phyloP scores from a whole-genome alignment of 2,888 invertebrate species.

The Cataglyphis rosenhaueri region DNA sequence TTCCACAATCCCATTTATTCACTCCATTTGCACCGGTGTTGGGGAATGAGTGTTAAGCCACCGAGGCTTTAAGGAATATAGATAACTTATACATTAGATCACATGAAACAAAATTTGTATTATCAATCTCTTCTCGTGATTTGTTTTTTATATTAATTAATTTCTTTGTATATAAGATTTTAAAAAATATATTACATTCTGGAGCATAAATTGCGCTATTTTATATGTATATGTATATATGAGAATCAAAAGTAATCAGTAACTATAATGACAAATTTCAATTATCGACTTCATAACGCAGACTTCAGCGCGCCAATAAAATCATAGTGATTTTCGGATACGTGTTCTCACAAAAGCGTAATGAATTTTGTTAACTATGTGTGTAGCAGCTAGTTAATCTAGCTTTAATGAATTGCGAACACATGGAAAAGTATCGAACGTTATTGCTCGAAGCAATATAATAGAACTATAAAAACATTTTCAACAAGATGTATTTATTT shows the following conservation, averaged over 20 bases:
- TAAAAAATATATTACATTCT: background rate
- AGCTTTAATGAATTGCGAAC: slow-evolving; percentile 39
- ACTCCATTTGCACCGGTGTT: slow-evolving; percentile 56
- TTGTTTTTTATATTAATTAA: slow-evolving; percentile 3
- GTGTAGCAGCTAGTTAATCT: slow-evolving; percentile 22
- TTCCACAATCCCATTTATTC: slow-evolving; percentile 69
- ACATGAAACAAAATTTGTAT: background rate
- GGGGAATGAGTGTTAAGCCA: slow-evolving; percentile 14
- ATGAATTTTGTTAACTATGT: slow-evolving; percentile 51
- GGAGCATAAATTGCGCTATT: slow-evolving; percentile 22
- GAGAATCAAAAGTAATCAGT: slow-evolving; percentile 22
- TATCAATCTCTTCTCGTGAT: background rate
- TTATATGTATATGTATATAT: background rate
- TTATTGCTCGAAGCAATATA: slow-evolving; percentile 28
- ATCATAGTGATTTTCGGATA: slow-evolving; percentile 35
- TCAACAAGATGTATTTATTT: background rate
- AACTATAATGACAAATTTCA: slow-evolving; percentile 25
- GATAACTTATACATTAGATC: slow-evolving; percentile 5
- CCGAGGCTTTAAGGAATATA: slow-evolving; percentile 33
- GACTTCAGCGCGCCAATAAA: slow-evolving; percentile 34
- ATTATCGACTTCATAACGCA: slow-evolving; percentile 36
- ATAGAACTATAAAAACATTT: slow-evolving; percentile 1
- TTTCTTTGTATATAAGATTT: background rate
- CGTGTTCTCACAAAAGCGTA: slow-evolving; percentile 44
- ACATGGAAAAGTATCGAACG: slow-evolving; percentile 13